These are phyloP conservation scores for Rhaphigaster nebulosa DNA, from an alignment of 2,888 invertebrate genomes.

Conservation along the genomic window DNA sequence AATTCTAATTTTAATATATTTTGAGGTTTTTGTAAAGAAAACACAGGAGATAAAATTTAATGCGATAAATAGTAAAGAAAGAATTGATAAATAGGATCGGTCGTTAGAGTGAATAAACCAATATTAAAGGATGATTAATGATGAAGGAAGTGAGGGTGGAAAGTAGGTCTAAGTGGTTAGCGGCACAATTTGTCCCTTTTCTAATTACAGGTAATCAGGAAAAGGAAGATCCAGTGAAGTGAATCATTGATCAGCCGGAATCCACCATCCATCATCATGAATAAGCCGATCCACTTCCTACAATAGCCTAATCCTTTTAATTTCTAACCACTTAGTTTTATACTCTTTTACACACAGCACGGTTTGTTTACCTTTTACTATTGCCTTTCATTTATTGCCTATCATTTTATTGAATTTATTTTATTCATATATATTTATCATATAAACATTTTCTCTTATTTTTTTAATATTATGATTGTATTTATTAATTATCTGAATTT, in stretches of 20 bases:
- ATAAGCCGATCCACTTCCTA: slow-evolving; percentile 28
- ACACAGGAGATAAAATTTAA: neutral
- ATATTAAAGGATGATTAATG: slow-evolving; percentile 61
- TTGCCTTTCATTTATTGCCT: no score
- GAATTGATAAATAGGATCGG: slow-evolving; percentile 58
- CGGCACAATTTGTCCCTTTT: slow-evolving; percentile 51
- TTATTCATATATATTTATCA: no score
- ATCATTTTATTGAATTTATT: no score
- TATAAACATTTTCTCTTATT: no score
- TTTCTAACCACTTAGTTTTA: neutral
- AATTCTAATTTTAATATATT: no score
- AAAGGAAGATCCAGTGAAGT: slow-evolving; percentile 22
- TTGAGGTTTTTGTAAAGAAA: neutral
- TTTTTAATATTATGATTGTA: no score
- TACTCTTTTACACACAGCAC: neutral
- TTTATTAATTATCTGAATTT: no score
- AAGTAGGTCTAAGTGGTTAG: slow-evolving; percentile 60
- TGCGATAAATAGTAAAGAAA: slow-evolving; percentile 47
- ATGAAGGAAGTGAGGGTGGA: slow-evolving; percentile 60
- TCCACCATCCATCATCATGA: slow-evolving; percentile 18
- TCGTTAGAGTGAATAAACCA: slow-evolving; percentile 11
- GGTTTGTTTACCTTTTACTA: no score
- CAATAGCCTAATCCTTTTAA: neutral
- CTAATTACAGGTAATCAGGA: slow-evolving; percentile 54
- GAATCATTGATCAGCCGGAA: slow-evolving; percentile 36